Evolutionary conservation across 2,113 vertebrate species (phyloP), one percentile per base, ranked within the genome.

Genomic region (Piprites chloris): DNA sequence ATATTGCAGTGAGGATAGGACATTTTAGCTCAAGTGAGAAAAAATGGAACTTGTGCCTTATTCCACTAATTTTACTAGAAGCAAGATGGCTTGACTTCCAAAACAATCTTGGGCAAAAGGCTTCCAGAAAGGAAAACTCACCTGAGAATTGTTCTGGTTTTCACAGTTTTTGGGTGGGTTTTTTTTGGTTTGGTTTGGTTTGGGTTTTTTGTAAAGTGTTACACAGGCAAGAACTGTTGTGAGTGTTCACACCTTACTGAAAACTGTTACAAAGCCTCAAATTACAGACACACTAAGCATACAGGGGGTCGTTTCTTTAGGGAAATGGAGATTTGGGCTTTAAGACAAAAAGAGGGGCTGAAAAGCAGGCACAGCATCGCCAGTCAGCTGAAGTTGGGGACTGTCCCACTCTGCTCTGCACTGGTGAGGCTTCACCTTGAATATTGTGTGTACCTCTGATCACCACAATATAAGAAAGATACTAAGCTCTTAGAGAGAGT

Each of bases 161-260:
- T 85, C 0, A 0, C 49, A 9, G 2, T 27, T 14, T 49, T 71
- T 63, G 35, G 41, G 2, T 3, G 44, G 1, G 12, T n/a, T 22
- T 2, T 1, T 16, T 52, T 59, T n/a, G n/a, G n/a, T n/a, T n/a
- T n/a, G n/a, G n/a, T n/a, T n/a, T n/a, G n/a, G n/a, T n/a, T n/a
- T n/a, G n/a, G n/a, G n/a, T n/a, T n/a, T 85, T 55, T 35, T 6
- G 28, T 10, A 0, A 66, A 53, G 17, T 11, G 27, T 35, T 75
- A 62, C 3, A 17, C 2, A 28, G 35, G 61, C 32, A 77, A 59
- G 46, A 44, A 63, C 4, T 46, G 53, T 9, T 73, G 26, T 27
- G 50, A 87, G 33, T 9, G 7, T 33, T 66, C 56, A 11, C 11
- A 49, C n/a, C 42, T 50, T 56, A 66, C 33, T n/a, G 42, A 62